Base-by-base conservation (phyloP, 2,797 vertebrate genomes). In the Carduelis carduelis region DNA sequence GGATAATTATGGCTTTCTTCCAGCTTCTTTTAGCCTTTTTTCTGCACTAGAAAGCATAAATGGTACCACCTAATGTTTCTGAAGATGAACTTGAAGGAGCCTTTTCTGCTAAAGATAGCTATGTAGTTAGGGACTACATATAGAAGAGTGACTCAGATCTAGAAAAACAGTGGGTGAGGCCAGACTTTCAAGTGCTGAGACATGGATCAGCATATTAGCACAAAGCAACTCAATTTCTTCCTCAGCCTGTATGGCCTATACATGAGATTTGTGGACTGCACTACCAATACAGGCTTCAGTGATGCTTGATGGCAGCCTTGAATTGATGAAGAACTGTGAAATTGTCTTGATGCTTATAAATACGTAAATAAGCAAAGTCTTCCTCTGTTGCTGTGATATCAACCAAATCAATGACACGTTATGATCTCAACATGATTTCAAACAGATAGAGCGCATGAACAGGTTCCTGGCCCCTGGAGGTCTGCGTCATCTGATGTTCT, bases 401-500 rank as follows among this genome's bases (percentile, higher is more conserved):
- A 71, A 47, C 8, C 22, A 32, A 35, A 65, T 63, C 26, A 55
- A 2, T 70, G 56, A 20, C 47, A 5, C 13, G 6, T 75, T 46
- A 52, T 53, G 8, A 64, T 21, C 10, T 76, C 24, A 63, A 66
- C 8, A 5, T 79, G 19, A 20, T 74, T 78, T 93, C 65, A 46
- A 85, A 76, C 96, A 99, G 99, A 98, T 99, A 97, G 98, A 99
- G 24, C 98, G 97, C 34, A 99, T 99, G 56, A 98, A 99, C 97
- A 98, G 98, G 66, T 99, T 99, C 96, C 99, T 99, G 97, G 96
- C 95, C 26, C 90, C 86, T 34, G 98, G 98, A 24, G 99, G 99
- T 64, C 98, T 98, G 71, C 97, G 96, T 65, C 99, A 99, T 82
- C 97, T 99, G 75, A 98, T 99, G 96, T 99, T 99, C 97, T 99